These are phyloP conservation scores for Pimephales promelas DNA, from an alignment of 2,113 vertebrate species.

Conservation along the genomic window DNA sequence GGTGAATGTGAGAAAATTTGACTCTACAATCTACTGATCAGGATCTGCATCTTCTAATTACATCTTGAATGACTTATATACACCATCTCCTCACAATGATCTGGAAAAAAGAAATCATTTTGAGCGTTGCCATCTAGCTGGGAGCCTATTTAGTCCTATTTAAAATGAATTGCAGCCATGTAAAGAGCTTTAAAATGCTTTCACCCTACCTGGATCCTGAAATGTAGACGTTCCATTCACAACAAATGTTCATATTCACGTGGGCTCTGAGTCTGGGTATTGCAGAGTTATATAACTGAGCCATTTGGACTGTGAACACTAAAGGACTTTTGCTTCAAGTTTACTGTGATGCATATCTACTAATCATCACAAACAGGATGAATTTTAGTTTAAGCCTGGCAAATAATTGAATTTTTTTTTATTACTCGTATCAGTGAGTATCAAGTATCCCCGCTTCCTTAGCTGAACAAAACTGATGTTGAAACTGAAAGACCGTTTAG, in stretches of 20 bases:
- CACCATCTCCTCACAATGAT: not conserved
- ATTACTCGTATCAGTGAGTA: no score
- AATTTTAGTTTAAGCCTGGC: not conserved
- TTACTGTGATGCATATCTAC: not conserved
- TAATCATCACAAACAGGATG: not conserved
- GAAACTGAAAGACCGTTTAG: not conserved
- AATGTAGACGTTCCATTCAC: constrained; percentile 18
- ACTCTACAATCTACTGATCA: constrained; percentile 11
- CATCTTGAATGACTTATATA: constrained; percentile 20
- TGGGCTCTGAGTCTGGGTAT: constrained; percentile 19
- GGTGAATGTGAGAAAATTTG: constrained; percentile 28
- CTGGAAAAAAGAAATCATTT: not conserved
- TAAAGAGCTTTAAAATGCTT: constrained; percentile 6
- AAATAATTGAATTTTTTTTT: not conserved
- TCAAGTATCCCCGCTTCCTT: not conserved
- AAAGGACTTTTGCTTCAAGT: constrained; percentile 24
- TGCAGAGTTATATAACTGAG: constrained; percentile 49
- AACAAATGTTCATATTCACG: constrained; percentile 33
- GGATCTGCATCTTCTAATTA: constrained; percentile 3
- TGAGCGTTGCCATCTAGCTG: not conserved
- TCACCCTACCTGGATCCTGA: constrained; percentile 13
- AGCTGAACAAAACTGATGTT: not conserved
- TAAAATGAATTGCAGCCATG: constrained; percentile 19
- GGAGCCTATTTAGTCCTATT: not conserved
- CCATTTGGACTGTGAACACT: constrained; percentile 49